Conservation (phyloP, 35 echinoderm and acorn worm genomes). For the Acanthaster planci region DNA sequence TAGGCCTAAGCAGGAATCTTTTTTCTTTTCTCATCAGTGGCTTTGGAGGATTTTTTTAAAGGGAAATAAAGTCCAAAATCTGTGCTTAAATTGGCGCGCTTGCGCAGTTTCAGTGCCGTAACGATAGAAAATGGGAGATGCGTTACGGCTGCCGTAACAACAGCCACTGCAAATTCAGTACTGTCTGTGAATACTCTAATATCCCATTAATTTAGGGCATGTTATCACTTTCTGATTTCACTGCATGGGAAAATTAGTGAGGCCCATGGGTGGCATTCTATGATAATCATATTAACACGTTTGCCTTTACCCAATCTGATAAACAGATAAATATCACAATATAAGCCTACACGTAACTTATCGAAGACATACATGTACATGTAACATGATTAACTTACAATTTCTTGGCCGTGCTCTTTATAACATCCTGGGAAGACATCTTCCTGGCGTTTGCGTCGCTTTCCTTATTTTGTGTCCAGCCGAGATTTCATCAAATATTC, state of each 20-base stretch:
- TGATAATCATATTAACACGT: neutral
- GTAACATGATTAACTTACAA: conserved; percentile 51
- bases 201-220: no score
- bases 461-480: neutral
- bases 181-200: no score
- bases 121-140: no score
- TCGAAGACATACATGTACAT: neutral
- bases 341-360: neutral
- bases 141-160: no score
- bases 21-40: no score
- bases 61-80: no score
- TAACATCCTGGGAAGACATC: conserved; percentile 89
- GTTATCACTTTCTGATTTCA: no score
- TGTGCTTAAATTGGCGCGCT: no score
- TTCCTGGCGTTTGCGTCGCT: neutral
- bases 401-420: conserved; percentile 89
- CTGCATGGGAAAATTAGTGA: neutral
- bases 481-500: neutral
- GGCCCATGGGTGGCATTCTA: neutral
- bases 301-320: neutral
- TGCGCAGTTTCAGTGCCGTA: no score
- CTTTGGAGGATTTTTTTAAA: no score
- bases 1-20: no score
- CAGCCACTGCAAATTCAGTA: no score
- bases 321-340: neutral